phyloP scores from a whole-genome alignment of 2,797 vertebrate species.

The Sebastolobus altivelis region DNA sequence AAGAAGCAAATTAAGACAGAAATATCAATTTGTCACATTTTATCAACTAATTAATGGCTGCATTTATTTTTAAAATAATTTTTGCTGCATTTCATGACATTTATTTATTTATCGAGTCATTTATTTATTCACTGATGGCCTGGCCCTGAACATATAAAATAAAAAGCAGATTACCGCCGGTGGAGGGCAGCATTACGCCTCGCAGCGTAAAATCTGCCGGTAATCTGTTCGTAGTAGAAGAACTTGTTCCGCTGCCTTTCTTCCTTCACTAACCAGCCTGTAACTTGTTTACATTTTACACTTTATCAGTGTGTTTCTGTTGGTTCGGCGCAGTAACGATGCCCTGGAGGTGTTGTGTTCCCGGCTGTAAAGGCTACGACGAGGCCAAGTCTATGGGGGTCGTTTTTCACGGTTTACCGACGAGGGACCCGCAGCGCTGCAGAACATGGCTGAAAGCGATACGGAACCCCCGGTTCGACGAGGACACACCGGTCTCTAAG shows the following conservation, averaged over 20 bases:
- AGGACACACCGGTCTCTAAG: not conserved
- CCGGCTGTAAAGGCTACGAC: slow-evolving; percentile 33
- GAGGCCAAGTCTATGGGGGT: slow-evolving; percentile 35
- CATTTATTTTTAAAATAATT: too few relatives aligned
- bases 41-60: too few relatives aligned
- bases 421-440: slow-evolving; percentile 43
- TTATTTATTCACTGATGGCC: too few relatives aligned
- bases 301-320: not conserved
- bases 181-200: not conserved
- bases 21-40: too few relatives aligned
- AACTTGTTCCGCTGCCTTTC: not conserved
- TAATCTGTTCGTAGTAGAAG: not conserved
- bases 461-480: not conserved
- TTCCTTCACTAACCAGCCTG: not conserved
- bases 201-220: not conserved
- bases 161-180: not conserved
- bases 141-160: too few relatives aligned
- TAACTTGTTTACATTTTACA: too few relatives aligned
- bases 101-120: too few relatives aligned
- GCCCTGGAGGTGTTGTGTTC: slow-evolving; percentile 47
- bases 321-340: not conserved
- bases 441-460: slow-evolving; percentile 14
- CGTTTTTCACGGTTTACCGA: slow-evolving; percentile 34
- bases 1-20: too few relatives aligned
- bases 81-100: too few relatives aligned